Base-by-base conservation (phyloP, 2,797 vertebrate genomes). In the Pempheris klunzingeri region DNA sequence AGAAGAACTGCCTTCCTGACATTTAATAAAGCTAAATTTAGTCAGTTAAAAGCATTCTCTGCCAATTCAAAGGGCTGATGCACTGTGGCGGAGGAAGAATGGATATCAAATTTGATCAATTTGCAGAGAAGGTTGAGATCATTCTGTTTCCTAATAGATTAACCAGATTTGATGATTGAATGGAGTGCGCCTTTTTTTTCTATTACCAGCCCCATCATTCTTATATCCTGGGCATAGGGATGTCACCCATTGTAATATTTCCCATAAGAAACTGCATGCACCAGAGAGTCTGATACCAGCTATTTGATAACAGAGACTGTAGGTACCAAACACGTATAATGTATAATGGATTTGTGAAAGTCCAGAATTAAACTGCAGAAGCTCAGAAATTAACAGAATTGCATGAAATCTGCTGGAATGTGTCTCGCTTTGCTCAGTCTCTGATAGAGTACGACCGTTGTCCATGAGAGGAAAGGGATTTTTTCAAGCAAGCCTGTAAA, bases 401-500 rank as follows among this genome's bases (percentile, higher is more conserved):
- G n/a, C 24, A 47, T 3, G 38, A 1, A 13, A 46, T 53, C 52
- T 46, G 52, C 54, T 20, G 15, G 12, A 46, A 65, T 53, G 18
- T 34, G 46, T 41, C 28, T 34, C 28, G 34, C 3, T 24, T 60
- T 52, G 5, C 38, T 22, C 26, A 7, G 24, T 30, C 20, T 49
- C 32, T 15, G 2, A 26, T n/a, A 46, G 1, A 49, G 20, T 47
- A n/a, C 26, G 30, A 43, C n/a, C 26, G 15, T 34, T 43, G 60
- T 76, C 22, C 13, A 44, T 11, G 50, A 44, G 52, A 64, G 34
- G 34, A 80, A 79, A 74, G 30, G 24, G 46, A n/a, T 59, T 60
- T 20, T 85, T 81, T 59, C 32, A 32, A 70, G 55, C 15, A 2
- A 57, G 74, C 43, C 49, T 53, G 54, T 53, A 74, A 81, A 83